Evolutionary conservation across 1,140 invertebrate genomes (phyloP), one percentile per base, ranked within the genome.

Genomic region (Tetramorium parvispinum): DNA sequence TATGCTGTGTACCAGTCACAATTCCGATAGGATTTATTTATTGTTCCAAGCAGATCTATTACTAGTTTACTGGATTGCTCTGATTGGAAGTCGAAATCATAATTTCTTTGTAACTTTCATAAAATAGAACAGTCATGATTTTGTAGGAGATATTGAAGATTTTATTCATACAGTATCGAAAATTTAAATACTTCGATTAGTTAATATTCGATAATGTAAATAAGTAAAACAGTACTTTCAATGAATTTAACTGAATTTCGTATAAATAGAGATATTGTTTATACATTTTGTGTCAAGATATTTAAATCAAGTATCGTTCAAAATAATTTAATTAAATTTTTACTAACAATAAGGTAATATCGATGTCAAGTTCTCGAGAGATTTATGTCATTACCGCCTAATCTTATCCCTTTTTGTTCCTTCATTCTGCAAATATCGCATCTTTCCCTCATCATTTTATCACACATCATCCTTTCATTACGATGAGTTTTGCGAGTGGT

Each of bases 11-110:
- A 40, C 77, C 51, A 53, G 70, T 82, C 40, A 71, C 27, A 59
- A 59, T 11, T 46, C 24, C 51, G 21, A 46, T 40, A 78, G 86
- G 65, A 88, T 90, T 88, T 79, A 68, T 53, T 86, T 83, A 66
- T 85, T 85, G 81, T 85, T 91, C 77, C 87, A 87, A 88, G 82
- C 85, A 92, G 89, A 93, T 93, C 89, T 88, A 91, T 92, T 88
- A 86, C 40, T 87, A 79, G 86, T 87, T 83, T 86, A 75, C 68
- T 73, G 32, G 7, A 70, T 16, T 59, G 40, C 5, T 32, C 32
- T 1, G 57, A 46, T 24, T 27, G 61, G 27, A 7, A 49, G 27
- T 55, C 66, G 24, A 82, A 59, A 46, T 3, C 24, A 16, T 21
- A 53, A 61, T 21, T 1, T n/a, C 32, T 27, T 32, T 37, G 46